Evolutionary conservation across 2,888 invertebrate species (phyloP), one percentile per base, ranked within the genome.

Genomic region (Oscheius onirici): DNA sequence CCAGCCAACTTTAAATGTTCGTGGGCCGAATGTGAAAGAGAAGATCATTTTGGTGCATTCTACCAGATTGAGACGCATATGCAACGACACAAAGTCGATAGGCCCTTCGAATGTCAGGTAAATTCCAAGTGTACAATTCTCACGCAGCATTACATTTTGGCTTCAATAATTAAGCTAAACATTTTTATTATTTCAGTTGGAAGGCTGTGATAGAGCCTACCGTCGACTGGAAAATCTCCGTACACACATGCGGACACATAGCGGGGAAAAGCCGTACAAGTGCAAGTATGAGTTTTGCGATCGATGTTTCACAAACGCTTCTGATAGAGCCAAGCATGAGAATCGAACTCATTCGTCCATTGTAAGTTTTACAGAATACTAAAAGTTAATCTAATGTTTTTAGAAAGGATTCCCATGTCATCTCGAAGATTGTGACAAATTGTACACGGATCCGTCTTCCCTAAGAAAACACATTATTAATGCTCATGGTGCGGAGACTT

Each of bases 331-430:
- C 0, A 99, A 99, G 88, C 99, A 99, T 90, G 97, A 97, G 89
- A 99, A 97, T 88, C 91, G 97, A 80, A 99, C 97, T 0, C 99
- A 99, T 89, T 97, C 97, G 76, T 97, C 95, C 89, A 96, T 96
- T 92, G 97, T 97, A 90, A 90, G 89, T 91, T 55, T 13, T 20
- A n/a, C n/a, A n/a, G 69, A 24, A 55, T 24, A 20, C 28, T 44
- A 1, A 34, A 13, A 13, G 63, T 13, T 5, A 60, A 24, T 69
- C 26, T 24, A 41, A 41, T 58, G 34, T 26, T 22, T 54, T 55
- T 41, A 58, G 60, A 55, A 40, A 52, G 46, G 41, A 0, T 99
- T 97, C 87, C 93, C 95, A 0, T 99, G 99, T 89, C 95, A 95
- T 90, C 96, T 96, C 0, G 94, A 94, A 0, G 95, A 95, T 0